These are phyloP conservation scores for Ornithoptera alexandrae DNA, from an alignment of 2,888 invertebrate genomes.

Conservation along the genomic window DNA sequence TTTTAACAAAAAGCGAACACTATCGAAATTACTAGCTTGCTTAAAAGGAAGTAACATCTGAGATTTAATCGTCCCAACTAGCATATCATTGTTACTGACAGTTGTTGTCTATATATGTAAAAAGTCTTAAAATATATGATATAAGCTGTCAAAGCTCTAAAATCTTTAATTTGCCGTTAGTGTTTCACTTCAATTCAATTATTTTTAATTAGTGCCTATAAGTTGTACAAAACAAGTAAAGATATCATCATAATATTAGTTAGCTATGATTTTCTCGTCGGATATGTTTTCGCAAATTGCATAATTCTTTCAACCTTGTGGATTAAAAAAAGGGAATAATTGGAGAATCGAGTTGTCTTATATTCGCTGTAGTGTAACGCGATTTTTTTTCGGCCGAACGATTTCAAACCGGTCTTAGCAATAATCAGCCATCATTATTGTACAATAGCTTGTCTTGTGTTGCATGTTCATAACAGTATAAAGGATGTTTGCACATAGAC, in stretches of 20 bases:
- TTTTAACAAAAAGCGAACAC: too few relatives aligned
- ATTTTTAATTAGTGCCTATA: neutral
- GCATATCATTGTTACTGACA: too few relatives aligned
- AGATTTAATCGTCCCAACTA: too few relatives aligned
- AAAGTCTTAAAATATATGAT: neutral
- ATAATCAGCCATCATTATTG: constrained; percentile 33
- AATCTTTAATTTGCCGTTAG: neutral
- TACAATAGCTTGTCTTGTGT: constrained; percentile 37
- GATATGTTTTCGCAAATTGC: constrained; percentile 11
- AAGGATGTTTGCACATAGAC: constrained; percentile 41
- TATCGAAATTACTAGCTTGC: too few relatives aligned
- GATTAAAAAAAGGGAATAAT: constrained; percentile 8
- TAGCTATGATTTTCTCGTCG: constrained; percentile 15
- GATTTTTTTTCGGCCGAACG: constrained; percentile 29
- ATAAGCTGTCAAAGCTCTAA: neutral
- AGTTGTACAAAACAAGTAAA: neutral
- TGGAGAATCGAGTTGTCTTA: constrained; percentile 1
- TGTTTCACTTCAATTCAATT: neutral
- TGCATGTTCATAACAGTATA: constrained; percentile 42
- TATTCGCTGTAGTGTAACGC: constrained; percentile 16
- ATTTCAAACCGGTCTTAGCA: constrained; percentile 25
- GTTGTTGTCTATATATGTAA: too few relatives aligned
- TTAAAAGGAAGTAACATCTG: too few relatives aligned
- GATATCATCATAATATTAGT: neutral
- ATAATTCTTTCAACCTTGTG: constrained; percentile 18